A percentile compares a stretch with the other conserved stretches of the same genome.
phyloP scores from a whole-genome alignment of 92 coral and sea anemone species.

The Montipora capitata region DNA sequence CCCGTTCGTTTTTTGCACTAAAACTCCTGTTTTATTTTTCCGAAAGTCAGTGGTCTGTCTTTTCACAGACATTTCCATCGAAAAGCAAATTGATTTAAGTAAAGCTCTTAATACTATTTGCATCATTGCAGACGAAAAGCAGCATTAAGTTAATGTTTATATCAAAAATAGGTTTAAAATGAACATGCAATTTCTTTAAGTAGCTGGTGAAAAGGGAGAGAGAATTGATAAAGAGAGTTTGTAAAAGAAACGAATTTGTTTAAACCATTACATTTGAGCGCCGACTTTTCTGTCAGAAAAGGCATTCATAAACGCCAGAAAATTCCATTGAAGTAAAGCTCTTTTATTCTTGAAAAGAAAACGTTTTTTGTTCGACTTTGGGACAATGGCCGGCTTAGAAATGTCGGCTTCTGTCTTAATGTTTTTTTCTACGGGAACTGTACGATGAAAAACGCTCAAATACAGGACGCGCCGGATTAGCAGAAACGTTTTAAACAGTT shows the following conservation, averaged over 20 bases:
- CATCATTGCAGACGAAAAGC: conserved; percentile 2
- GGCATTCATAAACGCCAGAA: background rate
- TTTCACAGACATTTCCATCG: background rate
- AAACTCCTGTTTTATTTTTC: too few species aligned
- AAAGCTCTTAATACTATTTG: conserved; percentile 50
- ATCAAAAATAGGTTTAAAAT: background rate
- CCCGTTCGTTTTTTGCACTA: too few species aligned
- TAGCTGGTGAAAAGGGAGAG: conserved; percentile 1
- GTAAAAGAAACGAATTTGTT: conserved; percentile 17
- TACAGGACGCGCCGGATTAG: too few species aligned
- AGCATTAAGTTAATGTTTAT: conserved; percentile 8
- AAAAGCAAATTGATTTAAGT: background rate
- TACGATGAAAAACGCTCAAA: background rate
- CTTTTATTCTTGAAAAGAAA: conserved; percentile 40
- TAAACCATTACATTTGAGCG: conserved; percentile 19
- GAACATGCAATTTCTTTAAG: background rate
- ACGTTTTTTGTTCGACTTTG: conserved; percentile 38
- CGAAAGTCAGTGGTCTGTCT: background rate
- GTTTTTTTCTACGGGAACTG: background rate
- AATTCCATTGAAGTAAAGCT: background rate
- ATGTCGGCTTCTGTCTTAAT: background rate
- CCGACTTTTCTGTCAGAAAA: background rate
- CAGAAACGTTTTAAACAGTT: conserved; percentile 27
- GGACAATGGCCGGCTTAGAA: conserved; percentile 31
- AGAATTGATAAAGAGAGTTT: conserved; percentile 4